These are phyloP conservation scores for Apostichopus leukothele DNA, from an alignment of 53 echinoderm and acorn worm species.

Conservation along the genomic window DNA sequence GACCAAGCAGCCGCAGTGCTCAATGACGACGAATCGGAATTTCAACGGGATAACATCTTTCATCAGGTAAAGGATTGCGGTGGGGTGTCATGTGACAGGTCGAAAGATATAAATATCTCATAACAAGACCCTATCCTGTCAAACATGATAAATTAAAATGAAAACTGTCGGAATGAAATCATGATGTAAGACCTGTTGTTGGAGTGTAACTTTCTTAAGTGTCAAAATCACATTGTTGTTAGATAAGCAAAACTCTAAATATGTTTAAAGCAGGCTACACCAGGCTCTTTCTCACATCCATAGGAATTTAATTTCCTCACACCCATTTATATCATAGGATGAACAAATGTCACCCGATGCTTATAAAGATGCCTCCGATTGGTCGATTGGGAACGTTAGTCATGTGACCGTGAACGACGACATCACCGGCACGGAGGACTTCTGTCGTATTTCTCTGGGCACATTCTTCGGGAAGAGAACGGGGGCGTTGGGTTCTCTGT, in stretches of 20 bases:
- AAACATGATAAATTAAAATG: too few relatives aligned
- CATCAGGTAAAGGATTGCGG: background rate
- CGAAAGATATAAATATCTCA: too few relatives aligned
- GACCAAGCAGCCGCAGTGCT: constrained; percentile 20
- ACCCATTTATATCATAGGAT: background rate
- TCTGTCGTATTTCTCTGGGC: constrained; percentile 46
- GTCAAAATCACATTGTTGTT: too few relatives aligned
- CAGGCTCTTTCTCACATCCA: too few relatives aligned
- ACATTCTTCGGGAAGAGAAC: constrained; percentile 26
- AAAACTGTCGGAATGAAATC: too few relatives aligned
- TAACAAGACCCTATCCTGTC: too few relatives aligned
- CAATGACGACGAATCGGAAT: constrained; percentile 41
- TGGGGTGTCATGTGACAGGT: background rate
- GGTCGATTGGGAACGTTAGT: constrained; percentile 21
- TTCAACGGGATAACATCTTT: constrained; percentile 37
- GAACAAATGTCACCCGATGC: constrained; percentile 23
- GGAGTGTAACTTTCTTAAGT: too few relatives aligned
- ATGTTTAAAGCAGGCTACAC: too few relatives aligned
- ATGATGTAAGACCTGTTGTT: too few relatives aligned
- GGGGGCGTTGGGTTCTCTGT: constrained; percentile 46
- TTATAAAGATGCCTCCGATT: constrained; percentile 27
- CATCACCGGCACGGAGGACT: constrained; percentile 42
- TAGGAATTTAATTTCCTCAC: too few relatives aligned
- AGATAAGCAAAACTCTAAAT: too few relatives aligned
- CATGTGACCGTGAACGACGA: constrained; percentile 4